phyloP scores from a whole-genome alignment of 2,113 vertebrate species.

The Siniperca knerii region DNA sequence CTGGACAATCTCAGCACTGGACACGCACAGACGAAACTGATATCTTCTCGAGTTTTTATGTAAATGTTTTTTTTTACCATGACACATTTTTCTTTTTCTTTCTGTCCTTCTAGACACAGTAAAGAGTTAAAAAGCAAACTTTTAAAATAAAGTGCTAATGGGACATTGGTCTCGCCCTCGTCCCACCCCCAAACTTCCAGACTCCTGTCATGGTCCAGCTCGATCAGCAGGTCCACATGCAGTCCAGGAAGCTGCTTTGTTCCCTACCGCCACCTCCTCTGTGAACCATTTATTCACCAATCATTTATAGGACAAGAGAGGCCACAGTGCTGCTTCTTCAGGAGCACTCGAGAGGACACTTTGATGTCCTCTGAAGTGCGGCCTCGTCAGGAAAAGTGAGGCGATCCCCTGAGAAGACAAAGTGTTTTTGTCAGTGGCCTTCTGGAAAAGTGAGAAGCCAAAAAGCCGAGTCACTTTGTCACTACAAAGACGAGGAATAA shows the following conservation, averaged over 20 bases:
- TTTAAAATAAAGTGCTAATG: not conserved
- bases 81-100: not conserved
- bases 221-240: constrained; percentile 6
- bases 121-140: not conserved
- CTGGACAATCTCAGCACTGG: no score
- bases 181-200: fast-evolving
- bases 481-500: constrained; percentile 27
- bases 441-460: constrained; percentile 30
- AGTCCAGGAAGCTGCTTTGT: constrained; percentile 42
- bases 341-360: constrained; percentile 25
- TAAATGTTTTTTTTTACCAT: not conserved
- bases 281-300: constrained; percentile 11
- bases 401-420: constrained; percentile 14
- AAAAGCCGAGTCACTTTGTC: constrained; percentile 38
- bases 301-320: not conserved
- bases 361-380: constrained; percentile 6
- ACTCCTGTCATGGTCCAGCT: not conserved
- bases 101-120: not conserved
- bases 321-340: constrained; percentile 4
- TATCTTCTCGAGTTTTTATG: no score
- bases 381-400: constrained; percentile 19
- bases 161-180: not conserved
- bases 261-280: constrained; percentile 14
- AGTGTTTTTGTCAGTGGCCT: constrained; percentile 4
- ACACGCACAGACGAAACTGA: no score